Evolutionary conservation across 2,888 invertebrate species (phyloP).

Genomic region (Scelioninae gen. 2): DNA sequence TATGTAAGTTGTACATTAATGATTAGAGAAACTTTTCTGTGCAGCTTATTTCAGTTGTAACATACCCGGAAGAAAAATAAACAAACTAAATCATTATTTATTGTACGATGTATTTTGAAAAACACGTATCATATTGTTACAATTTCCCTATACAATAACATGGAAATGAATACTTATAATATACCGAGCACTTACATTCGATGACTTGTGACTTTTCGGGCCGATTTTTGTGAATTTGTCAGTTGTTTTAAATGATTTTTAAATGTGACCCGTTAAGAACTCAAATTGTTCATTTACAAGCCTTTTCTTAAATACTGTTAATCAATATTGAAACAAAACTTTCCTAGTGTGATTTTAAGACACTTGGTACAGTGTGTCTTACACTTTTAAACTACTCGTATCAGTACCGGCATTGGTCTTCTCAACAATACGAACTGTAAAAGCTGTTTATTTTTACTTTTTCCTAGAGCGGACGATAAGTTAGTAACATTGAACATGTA

Average conservation of each 20-base stretch:
- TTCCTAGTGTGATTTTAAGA: not conserved
- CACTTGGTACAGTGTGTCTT: too few species aligned
- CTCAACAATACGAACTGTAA: too few species aligned
- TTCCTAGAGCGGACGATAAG: too few species aligned
- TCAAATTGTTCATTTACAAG: constrained; percentile 21
- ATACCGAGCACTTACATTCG: constrained; percentile 26
- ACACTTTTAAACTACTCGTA: too few species aligned
- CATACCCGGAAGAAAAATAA: too few species aligned
- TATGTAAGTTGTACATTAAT: too few species aligned
- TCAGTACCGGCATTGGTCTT: too few species aligned
- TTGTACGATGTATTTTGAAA: constrained; percentile 46
- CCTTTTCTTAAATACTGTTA: constrained; percentile 29
- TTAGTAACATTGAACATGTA: too few species aligned
- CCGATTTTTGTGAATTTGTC: constrained; percentile 31
- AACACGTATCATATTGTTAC: constrained; percentile 54
- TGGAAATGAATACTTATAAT: constrained; percentile 38
- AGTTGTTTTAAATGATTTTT: too few species aligned
- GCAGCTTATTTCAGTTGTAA: too few species aligned
- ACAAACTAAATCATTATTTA: constrained; percentile 33
- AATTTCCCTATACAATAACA: constrained; percentile 38
- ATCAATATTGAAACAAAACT: constrained; percentile 12
- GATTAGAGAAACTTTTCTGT: too few species aligned
- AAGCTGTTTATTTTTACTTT: not conserved
- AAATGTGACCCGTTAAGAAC: not conserved
- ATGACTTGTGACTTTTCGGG: constrained; percentile 49